Base-by-base conservation (phyloP, 2,888 invertebrate species). In the Ferrisia virgata region DNA sequence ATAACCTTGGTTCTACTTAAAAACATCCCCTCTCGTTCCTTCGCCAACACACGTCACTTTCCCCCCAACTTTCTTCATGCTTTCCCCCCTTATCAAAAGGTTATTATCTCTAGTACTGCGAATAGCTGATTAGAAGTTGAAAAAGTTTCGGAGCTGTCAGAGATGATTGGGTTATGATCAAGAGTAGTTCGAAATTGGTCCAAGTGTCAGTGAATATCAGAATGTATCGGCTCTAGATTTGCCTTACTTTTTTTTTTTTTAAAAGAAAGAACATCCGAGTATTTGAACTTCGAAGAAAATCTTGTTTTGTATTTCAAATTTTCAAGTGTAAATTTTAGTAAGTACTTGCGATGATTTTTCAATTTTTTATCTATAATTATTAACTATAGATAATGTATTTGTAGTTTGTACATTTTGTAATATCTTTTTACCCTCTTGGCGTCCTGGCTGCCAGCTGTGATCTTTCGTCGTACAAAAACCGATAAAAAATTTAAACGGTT, bases 221-320 rank as follows among this genome's bases (percentile, higher is more conserved):
- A 33, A 72, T 72, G 72, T 72, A 72, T 36, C 72, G 72, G 15
- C 72, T 72, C 72, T 72, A 72, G 13, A 25, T 72, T 72, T 72
- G 72, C 15, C 33, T 72, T 13, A 33, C 13, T 36, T 33, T 33
- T 33, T 33, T n/a, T n/a, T n/a, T n/a, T n/a, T n/a, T n/a, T n/a
- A n/a, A n/a, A n/a, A n/a, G 5, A 47, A 47, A 4, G 0, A 2
- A 2, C 47, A 5, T 47, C 47, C 3, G 15, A 47, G n/a, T n/a
- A 47, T 47, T 47, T 47, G 47, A 47, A 47, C 47, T 47, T 18
- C 47, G 47, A 47, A 47, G 47, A 47, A 47, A 18, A 47, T 47
- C 47, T 47, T 18, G 18, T 47, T n/a, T n/a, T n/a, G n/a, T n/a
- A n/a, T n/a, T n/a, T n/a, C n/a, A n/a, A 36, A 4, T 6, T 36